phyloP scores from a whole-genome alignment of 2,888 invertebrate species.

The Spodoptera picta region DNA sequence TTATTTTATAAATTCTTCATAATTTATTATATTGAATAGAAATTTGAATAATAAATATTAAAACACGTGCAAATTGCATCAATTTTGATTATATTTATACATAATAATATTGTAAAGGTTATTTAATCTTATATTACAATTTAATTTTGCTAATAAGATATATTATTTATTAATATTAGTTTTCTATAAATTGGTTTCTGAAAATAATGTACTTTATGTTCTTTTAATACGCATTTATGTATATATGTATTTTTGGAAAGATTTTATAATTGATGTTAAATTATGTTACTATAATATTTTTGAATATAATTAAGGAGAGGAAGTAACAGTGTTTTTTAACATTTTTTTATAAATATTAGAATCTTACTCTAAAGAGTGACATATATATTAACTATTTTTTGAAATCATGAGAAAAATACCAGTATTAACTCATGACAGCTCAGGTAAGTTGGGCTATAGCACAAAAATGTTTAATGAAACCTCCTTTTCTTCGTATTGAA shows the following conservation, averaged over 20 bases:
- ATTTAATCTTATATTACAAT: constrained; percentile 22
- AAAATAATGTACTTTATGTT: constrained; percentile 2
- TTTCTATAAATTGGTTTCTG: constrained; percentile 17
- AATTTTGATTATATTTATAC: constrained; percentile 31
- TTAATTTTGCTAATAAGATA: constrained; percentile 35
- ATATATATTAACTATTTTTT: too few relatives aligned
- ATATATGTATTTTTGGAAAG: constrained; percentile 2
- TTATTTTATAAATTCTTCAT: constrained; percentile 23
- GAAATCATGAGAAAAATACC: too few relatives aligned
- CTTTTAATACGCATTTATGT: neutral
- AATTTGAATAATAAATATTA: constrained; percentile 46
- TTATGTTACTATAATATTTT: too few relatives aligned
- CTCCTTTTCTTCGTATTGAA: too few relatives aligned
- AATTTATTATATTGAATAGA: constrained; percentile 32
- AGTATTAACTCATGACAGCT: too few relatives aligned
- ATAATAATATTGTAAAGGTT: constrained; percentile 4
- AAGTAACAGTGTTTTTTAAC: too few relatives aligned
- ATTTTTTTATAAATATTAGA: too few relatives aligned
- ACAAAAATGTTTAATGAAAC: too few relatives aligned
- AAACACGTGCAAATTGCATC: constrained; percentile 49
- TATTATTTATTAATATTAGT: constrained; percentile 29
- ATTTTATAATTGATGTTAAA: too few relatives aligned
- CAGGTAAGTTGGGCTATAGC: too few relatives aligned
- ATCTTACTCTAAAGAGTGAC: too few relatives aligned
- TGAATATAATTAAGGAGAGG: too few relatives aligned